phyloP scores from a whole-genome alignment of 2,888 invertebrate genomes.

The Eupithecia exiguata region DNA sequence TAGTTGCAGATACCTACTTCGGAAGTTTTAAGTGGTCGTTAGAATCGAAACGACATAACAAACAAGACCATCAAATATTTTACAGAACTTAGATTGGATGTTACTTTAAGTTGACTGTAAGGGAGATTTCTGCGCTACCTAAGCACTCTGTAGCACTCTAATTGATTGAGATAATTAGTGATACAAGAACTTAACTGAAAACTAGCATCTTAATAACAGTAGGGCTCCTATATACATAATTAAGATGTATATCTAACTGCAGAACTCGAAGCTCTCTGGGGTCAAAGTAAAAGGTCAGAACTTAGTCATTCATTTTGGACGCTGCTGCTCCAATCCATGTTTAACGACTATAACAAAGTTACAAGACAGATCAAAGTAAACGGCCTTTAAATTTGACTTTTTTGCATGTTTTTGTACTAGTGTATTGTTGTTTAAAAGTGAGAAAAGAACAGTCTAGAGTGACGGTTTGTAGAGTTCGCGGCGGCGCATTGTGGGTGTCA shows the following conservation, averaged over 20 bases:
- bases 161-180: neutral
- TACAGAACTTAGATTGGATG: neutral
- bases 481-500: slow-evolving; percentile 62
- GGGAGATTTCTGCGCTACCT: neutral
- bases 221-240: neutral
- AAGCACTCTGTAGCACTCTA: neutral
- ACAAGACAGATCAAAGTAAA: neutral
- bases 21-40: slow-evolving; percentile 3
- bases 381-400: neutral
- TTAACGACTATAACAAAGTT: neutral
- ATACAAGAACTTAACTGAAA: neutral
- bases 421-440: slow-evolving; percentile 35
- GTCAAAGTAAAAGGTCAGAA: slow-evolving; percentile 52
- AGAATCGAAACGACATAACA: neutral
- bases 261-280: slow-evolving; percentile 26
- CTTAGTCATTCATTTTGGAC: slow-evolving; percentile 4
- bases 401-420: neutral
- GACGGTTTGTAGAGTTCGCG: slow-evolving; percentile 61
- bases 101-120: neutral
- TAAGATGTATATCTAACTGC: slow-evolving; percentile 6
- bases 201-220: neutral
- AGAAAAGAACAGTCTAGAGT: slow-evolving; percentile 42
- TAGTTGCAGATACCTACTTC: slow-evolving; percentile 2
- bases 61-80: slow-evolving; percentile 6
- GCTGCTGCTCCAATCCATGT: slow-evolving; percentile 1